A percentile compares a stretch with the other conserved stretches of the same genome.
These are phyloP conservation scores for Dicranocentrus wangi DNA, from an alignment of 2,888 invertebrate species.

Conservation along the genomic window DNA sequence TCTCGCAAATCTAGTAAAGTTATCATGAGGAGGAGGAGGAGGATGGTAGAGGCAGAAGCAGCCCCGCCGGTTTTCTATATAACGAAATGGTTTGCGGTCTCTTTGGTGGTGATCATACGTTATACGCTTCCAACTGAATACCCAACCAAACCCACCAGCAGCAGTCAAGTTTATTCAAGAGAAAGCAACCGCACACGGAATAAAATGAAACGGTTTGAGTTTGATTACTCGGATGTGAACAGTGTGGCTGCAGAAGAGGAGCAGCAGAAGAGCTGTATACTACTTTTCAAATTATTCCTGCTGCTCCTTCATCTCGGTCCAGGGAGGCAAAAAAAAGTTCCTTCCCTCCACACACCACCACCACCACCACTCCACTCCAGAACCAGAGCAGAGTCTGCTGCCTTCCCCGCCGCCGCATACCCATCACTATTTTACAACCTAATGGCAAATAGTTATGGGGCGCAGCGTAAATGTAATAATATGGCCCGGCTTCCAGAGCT, in stretches of 20 bases:
- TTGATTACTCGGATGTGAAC: slow-evolving; percentile 50
- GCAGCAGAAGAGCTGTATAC: slow-evolving; percentile 41
- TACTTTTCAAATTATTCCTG: slow-evolving; percentile 49
- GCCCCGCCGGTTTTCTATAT: no score
- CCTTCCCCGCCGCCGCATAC: slow-evolving; percentile 28
- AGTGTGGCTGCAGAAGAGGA: no score
- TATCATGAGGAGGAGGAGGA: no score
- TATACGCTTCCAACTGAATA: no score
- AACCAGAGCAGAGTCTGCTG: background rate
- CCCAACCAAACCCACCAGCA: no score
- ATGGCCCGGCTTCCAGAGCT: slow-evolving; percentile 45
- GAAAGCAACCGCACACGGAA: slow-evolving; percentile 4
- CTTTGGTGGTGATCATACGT: no score
- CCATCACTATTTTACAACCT: slow-evolving; percentile 52
- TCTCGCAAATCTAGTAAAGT: no score
- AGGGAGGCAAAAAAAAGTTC: no score
- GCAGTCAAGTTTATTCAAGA: slow-evolving; percentile 23
- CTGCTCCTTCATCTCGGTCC: slow-evolving; percentile 18
- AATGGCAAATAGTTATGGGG: slow-evolving; percentile 51
- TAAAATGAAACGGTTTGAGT: slow-evolving; percentile 36
- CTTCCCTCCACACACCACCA: background rate
- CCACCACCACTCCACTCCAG: no score
- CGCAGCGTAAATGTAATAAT: slow-evolving; percentile 57
- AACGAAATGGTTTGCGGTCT: no score
- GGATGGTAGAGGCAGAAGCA: no score